phyloP scores from a whole-genome alignment of 2,113 vertebrate species.

The Brachirus orientalis region DNA sequence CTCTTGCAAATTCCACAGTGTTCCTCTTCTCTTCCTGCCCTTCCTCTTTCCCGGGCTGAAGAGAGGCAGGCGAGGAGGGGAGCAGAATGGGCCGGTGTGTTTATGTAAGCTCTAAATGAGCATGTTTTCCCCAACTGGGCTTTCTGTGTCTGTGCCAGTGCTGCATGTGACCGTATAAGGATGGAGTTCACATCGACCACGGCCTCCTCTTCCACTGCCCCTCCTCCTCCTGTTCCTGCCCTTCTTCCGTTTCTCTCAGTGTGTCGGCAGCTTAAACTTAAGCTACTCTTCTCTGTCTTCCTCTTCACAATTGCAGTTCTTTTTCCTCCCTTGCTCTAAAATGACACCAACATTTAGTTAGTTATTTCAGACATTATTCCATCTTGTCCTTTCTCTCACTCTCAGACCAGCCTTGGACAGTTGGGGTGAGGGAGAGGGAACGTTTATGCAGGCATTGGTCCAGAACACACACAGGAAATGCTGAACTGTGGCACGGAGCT shows the following conservation, averaged over 20 bases:
- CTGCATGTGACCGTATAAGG: slow-evolving; percentile 83
- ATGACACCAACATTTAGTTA: too few species aligned
- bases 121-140: slow-evolving; percentile 70
- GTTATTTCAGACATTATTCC: slow-evolving; percentile 4
- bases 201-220: background rate
- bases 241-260: slow-evolving; percentile 20
- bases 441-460: slow-evolving; percentile 41
- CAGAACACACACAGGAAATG: slow-evolving; percentile 62
- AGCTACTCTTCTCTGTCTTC: slow-evolving; percentile 15
- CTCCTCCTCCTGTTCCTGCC: background rate
- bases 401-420: background rate
- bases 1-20: slow-evolving; percentile 68
- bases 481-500: slow-evolving; percentile 59
- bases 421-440: slow-evolving; percentile 23
- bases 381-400: slow-evolving; percentile 7
- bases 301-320: slow-evolving; percentile 7
- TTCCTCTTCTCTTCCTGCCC: slow-evolving; percentile 54
- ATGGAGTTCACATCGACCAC: slow-evolving; percentile 64
- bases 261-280: slow-evolving; percentile 41
- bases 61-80: slow-evolving; percentile 11
- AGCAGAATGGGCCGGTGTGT: slow-evolving; percentile 59
- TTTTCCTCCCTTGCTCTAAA: too few species aligned
- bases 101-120: slow-evolving; percentile 79
- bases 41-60: slow-evolving; percentile 33
- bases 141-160: slow-evolving; percentile 62